Evolutionary conservation across 1,140 invertebrate species (phyloP).

Genomic region (Rhynchophorus ferrugineus): DNA sequence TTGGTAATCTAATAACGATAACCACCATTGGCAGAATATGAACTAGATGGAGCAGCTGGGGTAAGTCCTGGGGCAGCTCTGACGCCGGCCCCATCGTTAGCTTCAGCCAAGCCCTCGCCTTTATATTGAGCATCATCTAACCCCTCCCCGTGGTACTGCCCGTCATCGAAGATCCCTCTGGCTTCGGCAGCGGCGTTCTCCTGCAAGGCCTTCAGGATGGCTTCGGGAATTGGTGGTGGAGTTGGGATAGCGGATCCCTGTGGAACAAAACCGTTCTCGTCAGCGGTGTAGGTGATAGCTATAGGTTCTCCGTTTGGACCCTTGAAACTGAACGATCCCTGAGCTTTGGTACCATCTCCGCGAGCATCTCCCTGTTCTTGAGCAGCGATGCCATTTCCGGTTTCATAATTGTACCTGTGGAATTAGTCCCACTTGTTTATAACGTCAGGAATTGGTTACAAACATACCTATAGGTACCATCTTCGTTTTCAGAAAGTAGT

Average conservation of each 20-base stretch:
- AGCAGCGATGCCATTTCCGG: slow-evolving; percentile 49
- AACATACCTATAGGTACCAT: too few species aligned
- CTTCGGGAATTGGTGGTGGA: slow-evolving; percentile 43
- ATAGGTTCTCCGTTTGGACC: slow-evolving; percentile 48
- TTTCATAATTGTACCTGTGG: slow-evolving; percentile 52
- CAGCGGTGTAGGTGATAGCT: slow-evolving; percentile 49
- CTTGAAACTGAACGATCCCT: slow-evolving; percentile 49
- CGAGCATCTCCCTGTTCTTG: slow-evolving; percentile 46
- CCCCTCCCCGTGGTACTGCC: slow-evolving; percentile 24
- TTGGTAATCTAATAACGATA: slow-evolving; percentile 12
- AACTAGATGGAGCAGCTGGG: slow-evolving; percentile 9
- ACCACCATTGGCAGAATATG: slow-evolving; percentile 12
- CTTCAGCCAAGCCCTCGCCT: slow-evolving; percentile 3
- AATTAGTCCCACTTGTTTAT: too few species aligned
- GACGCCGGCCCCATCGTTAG: not conserved
- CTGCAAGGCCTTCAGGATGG: slow-evolving; percentile 45
- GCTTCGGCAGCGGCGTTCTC: slow-evolving; percentile 39
- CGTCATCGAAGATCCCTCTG: slow-evolving; percentile 28
- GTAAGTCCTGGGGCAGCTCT: slow-evolving; percentile 5
- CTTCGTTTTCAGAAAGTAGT: too few species aligned
- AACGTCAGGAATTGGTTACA: too few species aligned
- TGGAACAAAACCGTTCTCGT: slow-evolving; percentile 49
- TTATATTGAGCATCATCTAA: slow-evolving; percentile 13
- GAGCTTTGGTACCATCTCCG: slow-evolving; percentile 32
- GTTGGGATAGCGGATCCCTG: slow-evolving; percentile 44